Evolutionary conservation across 2,113 vertebrate species (phyloP).

Genomic region (Shinisaurus crocodilurus): DNA sequence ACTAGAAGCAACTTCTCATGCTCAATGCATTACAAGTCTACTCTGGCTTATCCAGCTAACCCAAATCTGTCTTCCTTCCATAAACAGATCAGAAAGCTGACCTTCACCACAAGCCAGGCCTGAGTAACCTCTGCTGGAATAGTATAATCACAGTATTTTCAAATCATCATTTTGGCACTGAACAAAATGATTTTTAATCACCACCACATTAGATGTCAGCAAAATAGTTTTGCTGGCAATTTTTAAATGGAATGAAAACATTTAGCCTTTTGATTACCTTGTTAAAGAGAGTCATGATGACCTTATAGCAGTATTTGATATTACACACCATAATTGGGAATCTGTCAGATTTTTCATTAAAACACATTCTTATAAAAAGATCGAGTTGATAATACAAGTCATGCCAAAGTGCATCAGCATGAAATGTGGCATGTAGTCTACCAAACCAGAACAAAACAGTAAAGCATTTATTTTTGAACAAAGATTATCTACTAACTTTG

Average conservation of each 20-base stretch:
- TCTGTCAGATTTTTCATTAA: slow-evolving; percentile 75
- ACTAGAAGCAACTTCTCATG: background rate
- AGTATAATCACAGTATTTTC: slow-evolving; percentile 65
- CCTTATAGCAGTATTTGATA: slow-evolving; percentile 62
- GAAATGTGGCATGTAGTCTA: slow-evolving; percentile 41
- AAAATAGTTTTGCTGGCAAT: slow-evolving; percentile 74
- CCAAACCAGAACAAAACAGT: slow-evolving; percentile 42
- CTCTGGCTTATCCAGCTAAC: background rate
- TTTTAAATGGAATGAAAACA: slow-evolving; percentile 75
- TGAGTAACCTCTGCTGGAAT: slow-evolving; percentile 48
- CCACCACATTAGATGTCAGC: slow-evolving; percentile 71
- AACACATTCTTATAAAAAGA: slow-evolving; percentile 72
- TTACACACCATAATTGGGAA: slow-evolving; percentile 70
- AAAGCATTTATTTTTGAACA: slow-evolving; percentile 54
- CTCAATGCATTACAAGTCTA: slow-evolving; percentile 30
- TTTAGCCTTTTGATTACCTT: slow-evolving; percentile 74
- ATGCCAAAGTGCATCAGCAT: slow-evolving; percentile 55
- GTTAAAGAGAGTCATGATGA: slow-evolving; percentile 73
- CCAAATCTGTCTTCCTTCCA: slow-evolving; percentile 23
- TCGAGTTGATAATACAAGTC: slow-evolving; percentile 55
- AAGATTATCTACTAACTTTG: background rate
- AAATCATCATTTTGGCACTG: slow-evolving; percentile 65
- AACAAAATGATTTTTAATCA: slow-evolving; percentile 74
- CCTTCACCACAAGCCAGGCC: slow-evolving; percentile 61
- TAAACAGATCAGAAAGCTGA: slow-evolving; percentile 38